These are phyloP conservation scores for Rhabdornis inornatus DNA, from an alignment of 2,113 vertebrate genomes.

Conservation along the genomic window DNA sequence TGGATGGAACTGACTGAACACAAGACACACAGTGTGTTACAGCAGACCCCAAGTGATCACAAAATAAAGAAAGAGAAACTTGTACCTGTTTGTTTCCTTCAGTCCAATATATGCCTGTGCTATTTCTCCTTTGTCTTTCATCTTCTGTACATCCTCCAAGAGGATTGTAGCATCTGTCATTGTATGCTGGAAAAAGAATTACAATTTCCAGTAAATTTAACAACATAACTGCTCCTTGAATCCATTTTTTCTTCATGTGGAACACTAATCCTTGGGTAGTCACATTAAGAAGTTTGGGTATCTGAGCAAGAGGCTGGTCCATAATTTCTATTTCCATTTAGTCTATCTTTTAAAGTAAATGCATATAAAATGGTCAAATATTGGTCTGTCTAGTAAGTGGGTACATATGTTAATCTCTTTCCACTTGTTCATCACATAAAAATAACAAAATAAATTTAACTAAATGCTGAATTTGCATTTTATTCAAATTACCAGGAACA, in stretches of 20 bases:
- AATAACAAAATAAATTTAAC: not conserved
- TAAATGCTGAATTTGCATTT: not conserved
- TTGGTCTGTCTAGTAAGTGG: not conserved
- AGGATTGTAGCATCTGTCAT: constrained; percentile 93
- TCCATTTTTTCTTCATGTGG: not conserved
- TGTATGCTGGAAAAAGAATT: constrained; percentile 79
- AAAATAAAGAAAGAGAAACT: not conserved
- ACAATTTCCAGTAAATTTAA: not conserved
- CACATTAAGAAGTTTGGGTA: not conserved
- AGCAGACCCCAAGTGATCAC: not conserved
- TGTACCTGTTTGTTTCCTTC: constrained; percentile 94
- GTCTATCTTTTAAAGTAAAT: not conserved
- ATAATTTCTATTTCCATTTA: not conserved
- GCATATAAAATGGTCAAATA: not conserved
- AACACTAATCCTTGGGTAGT: not conserved
- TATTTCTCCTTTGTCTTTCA: constrained; percentile 94
- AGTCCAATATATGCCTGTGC: constrained; percentile 95
- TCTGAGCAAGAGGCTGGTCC: not conserved
- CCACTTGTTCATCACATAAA: not conserved
- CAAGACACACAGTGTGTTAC: rapidly evolving
- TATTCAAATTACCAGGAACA: not conserved
- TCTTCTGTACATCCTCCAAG: constrained; percentile 90
- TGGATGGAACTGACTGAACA: not conserved
- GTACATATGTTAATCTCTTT: not conserved
- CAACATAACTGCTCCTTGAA: not conserved